Conservation (phyloP, 2,797 vertebrate species). For the Tamandua tetradactyla region DNA sequence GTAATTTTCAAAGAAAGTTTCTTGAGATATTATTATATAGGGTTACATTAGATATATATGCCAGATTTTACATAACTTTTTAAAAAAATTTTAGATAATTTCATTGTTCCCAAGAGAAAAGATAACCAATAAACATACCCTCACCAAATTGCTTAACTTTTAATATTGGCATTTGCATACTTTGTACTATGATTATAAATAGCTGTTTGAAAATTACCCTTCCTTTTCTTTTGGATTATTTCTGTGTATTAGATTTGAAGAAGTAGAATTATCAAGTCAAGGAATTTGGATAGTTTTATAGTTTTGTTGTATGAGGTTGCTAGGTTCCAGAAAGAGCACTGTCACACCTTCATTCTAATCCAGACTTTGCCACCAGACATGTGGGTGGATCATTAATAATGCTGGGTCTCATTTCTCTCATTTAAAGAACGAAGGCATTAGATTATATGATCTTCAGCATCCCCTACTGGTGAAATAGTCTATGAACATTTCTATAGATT, state of each 20-base stretch:
- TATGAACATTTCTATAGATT: conserved; percentile 7
- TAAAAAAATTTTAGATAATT: no score
- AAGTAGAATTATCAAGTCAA: neutral
- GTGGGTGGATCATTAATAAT: neutral
- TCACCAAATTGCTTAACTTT: neutral
- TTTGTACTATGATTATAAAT: conserved; percentile 27
- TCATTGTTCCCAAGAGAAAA: no score
- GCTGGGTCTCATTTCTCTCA: conserved; percentile 21
- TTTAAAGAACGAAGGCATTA: neutral
- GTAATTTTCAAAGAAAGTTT: neutral
- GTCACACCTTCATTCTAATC: neutral
- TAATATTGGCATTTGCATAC: conserved; percentile 31
- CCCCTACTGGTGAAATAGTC: neutral
- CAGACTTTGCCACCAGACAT: neutral
- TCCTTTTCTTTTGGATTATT: neutral
- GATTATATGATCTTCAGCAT: neutral
- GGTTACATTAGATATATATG: conserved; percentile 11
- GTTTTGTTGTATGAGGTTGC: neutral
- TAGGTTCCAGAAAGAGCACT: neutral
- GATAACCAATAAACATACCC: no score
- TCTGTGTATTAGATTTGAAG: neutral
- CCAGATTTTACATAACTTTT: conserved; percentile 25
- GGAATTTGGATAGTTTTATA: neutral
- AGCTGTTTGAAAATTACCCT: neutral
- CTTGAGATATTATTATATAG: neutral